Base-by-base conservation (phyloP, 64 coral and sea anemone species). In the Astreopora myriophthalma region DNA sequence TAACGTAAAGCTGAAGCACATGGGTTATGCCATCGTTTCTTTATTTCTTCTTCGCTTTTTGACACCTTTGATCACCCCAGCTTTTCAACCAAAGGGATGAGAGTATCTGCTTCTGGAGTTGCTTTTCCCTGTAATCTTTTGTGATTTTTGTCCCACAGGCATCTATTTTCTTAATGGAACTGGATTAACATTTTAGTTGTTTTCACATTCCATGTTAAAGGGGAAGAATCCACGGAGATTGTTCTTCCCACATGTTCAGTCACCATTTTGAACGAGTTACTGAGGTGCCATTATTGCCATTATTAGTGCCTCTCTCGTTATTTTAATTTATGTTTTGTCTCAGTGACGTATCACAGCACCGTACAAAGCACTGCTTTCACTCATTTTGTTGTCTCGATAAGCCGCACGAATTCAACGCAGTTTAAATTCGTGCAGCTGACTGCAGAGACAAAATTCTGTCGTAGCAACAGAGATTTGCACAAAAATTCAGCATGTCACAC, bases 121-220 rank as follows among this genome's bases (percentile, higher is more conserved):
- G 81, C 34, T 69, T 69, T 91, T 42, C 89, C 76, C 29, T 81
- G 71, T n/a, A n/a, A n/a, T 39, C 82, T 76, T 91, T 91, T 82
- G 19, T 32, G 65, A 33, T 90, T 90, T 90, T 69, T 90, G 68
- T 90, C 88, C 27, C 40, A 90, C 19, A 90, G 75, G 39, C 71
- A n/a, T 82, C 60, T 65, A 25, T 81, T 82, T 49, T 91, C 89
- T 82, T 65, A 70, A 27, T 91, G 76, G 24, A 89, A 75, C 39
- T 89, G 26, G 29, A 89, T 89, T 76, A 76, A 10, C 51, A 89
- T 73, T 89, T 35, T 89, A 48, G 16, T 89, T 33, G 69, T 89
- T 19, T 70, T 76, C 28, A 76, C 86, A 60, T 51, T 89, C 71
- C 86, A 89, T 73, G 11, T 26, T 57, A 44, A 61, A 80, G 44